These are phyloP conservation scores for Megaustenia siamemsis DNA, from an alignment of 2,888 invertebrate genomes.

Conservation along the genomic window DNA sequence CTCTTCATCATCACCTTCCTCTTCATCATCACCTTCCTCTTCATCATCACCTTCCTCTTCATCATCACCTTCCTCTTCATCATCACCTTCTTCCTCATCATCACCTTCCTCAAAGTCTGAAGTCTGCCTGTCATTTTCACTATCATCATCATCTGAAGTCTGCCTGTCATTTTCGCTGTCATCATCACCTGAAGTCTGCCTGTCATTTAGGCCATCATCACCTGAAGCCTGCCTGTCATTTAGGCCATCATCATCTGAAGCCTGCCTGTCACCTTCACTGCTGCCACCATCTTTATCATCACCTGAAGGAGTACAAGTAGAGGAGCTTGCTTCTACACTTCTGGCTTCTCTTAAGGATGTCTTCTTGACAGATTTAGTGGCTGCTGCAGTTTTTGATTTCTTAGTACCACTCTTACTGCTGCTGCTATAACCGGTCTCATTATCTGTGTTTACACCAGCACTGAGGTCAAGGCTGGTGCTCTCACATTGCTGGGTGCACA, in stretches of 20 bases:
- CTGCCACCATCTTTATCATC: not conserved
- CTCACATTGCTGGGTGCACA: not conserved
- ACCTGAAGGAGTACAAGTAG: not conserved
- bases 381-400: not conserved
- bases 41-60: not conserved
- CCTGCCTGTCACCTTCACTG: not conserved
- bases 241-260: conserved; percentile 6
- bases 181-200: too few relatives aligned
- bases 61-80: not conserved
- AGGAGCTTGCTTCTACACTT: not conserved
- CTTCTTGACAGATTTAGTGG: not conserved
- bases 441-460: not conserved
- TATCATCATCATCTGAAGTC: too few relatives aligned
- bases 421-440: not conserved
- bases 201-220: not conserved
- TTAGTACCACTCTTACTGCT: not conserved
- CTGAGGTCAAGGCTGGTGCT: not conserved
- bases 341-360: not conserved
- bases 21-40: not conserved
- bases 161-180: too few relatives aligned
- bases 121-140: too few relatives aligned
- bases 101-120: too few relatives aligned
- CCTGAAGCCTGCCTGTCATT: too few relatives aligned
- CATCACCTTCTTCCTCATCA: too few relatives aligned
- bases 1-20: conserved; percentile 6